Conservation (phyloP, 2,888 invertebrate species). For the Drosophila falleni region DNA sequence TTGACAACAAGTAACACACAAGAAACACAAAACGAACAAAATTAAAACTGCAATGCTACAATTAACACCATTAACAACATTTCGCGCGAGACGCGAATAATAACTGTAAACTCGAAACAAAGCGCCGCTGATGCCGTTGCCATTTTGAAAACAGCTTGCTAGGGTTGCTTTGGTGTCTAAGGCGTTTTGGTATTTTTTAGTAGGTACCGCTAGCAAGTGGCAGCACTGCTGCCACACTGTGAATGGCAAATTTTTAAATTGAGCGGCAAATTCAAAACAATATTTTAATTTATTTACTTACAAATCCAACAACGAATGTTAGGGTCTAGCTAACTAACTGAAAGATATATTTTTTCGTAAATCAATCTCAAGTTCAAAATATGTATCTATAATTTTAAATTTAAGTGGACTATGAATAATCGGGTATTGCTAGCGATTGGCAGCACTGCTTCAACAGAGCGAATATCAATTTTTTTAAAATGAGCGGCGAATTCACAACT, state of each 20-base stretch:
- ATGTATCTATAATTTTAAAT: background rate
- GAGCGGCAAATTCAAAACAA: constrained; percentile 1
- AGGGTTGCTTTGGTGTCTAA: constrained; percentile 31
- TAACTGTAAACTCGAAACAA: constrained; percentile 41
- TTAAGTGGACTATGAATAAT: background rate
- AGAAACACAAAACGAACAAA: constrained; percentile 12
- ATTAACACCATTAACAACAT: constrained; percentile 48
- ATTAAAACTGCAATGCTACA: constrained; percentile 17
- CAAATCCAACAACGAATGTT: constrained; percentile 36
- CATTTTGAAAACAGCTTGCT: constrained; percentile 57
- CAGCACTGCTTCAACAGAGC: background rate
- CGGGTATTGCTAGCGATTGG: background rate
- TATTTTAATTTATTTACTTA: constrained; percentile 21
- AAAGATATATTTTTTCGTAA: no score
- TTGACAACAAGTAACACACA: constrained; percentile 27
- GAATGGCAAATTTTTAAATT: constrained; percentile 23
- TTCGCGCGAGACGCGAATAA: constrained; percentile 21
- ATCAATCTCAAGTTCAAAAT: no score
- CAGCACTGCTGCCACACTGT: constrained; percentile 1
- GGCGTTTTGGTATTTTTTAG: constrained; percentile 49
- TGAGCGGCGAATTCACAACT: background rate
- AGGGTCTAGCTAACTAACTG: background rate
- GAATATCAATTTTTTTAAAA: constrained; percentile 24
- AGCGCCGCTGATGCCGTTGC: constrained; percentile 57
- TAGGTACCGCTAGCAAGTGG: background rate